Evolutionary conservation across 2,113 vertebrate species (phyloP).

Genomic region (Eulemur rufifrons): DNA sequence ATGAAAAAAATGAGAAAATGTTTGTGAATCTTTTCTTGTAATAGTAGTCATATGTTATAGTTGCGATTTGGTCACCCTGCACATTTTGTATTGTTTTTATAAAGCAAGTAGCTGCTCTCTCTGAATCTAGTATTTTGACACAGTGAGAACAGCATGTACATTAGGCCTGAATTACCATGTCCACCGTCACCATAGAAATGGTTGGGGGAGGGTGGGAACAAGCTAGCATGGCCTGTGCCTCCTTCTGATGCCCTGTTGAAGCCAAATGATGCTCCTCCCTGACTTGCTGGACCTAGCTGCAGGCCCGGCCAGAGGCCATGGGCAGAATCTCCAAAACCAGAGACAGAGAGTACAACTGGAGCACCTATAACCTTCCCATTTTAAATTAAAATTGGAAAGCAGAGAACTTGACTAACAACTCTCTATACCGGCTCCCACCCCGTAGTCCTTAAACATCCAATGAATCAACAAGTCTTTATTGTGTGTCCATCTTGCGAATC

Average conservation of each 20-base stretch:
- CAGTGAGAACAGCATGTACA: constrained; percentile 55
- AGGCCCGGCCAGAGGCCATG: constrained; percentile 17
- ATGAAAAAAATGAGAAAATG: not conserved
- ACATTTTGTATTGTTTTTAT: not conserved
- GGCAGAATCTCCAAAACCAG: constrained; percentile 33
- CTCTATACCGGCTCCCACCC: not conserved
- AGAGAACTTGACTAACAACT: not conserved
- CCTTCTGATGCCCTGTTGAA: not conserved
- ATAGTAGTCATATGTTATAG: not conserved
- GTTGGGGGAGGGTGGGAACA: constrained; percentile 39
- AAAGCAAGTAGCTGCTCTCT: not conserved
- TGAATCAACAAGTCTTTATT: not conserved
- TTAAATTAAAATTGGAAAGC: constrained; percentile 18
- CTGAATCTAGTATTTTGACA: constrained; percentile 11
- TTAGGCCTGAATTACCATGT: constrained; percentile 72
- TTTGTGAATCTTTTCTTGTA: not conserved
- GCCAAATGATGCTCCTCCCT: not conserved
- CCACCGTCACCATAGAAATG: constrained; percentile 70
- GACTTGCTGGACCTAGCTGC: not conserved
- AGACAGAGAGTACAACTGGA: not conserved
- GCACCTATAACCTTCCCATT: not conserved
- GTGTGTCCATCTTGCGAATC: not conserved
- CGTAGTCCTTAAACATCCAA: not conserved
- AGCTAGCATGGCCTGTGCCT: not conserved
- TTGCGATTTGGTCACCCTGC: not conserved